Evolutionary conservation across 2,888 invertebrate species (phyloP), one percentile per base, ranked within the genome.

Genomic region (Nemotelus pantherinus): DNA sequence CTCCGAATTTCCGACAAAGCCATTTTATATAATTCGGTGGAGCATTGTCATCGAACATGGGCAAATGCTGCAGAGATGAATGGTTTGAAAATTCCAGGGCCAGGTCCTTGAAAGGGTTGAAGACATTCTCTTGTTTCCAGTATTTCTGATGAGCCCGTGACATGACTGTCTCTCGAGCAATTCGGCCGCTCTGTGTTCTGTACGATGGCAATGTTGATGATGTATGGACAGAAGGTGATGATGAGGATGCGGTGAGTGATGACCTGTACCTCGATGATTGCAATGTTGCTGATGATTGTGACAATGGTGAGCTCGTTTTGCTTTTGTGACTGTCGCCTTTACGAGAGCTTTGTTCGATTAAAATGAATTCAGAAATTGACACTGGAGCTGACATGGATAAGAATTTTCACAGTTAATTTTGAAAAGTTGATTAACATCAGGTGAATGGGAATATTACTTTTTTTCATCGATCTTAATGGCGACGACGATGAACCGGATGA

Each of bases 1-100:
- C 77, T 67, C 77, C 55, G 65, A 80, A 67, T 50, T 63, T 79
- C 77, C 80, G 77, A 77, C 81, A 80, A 63, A 81, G 77, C 80
- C 81, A 81, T 77, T 72, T 78, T 58, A 82, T 70, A 78, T 80
- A 81, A 70, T 80, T 67, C 58, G 80, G 79, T 47, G 78, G 79
- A 76, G 79, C 79, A 68, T 78, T 74, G 60, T 80, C 78, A 75
- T 80, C 77, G 72, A 79, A 74, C 74, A 63, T 74, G 48, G 74
- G 48, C 43, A 48, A 60, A 7, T 60, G 74, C 44, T 48, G 45
- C 5, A 6, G 47, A 48, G 74, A 44, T 63, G 74, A 77, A 71
- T 76, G 43, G 77, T 47, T 65, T 39, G 70, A 74, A 75, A 71
- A 60, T 43, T 57, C 65, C 41, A 60, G 60, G 10, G 60, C 55